A percentile compares a stretch with the other conserved stretches of the same genome.
Evolutionary conservation across 2,113 vertebrate genomes (phyloP).

Genomic region (Calyptommatus sinebrachiatus): DNA sequence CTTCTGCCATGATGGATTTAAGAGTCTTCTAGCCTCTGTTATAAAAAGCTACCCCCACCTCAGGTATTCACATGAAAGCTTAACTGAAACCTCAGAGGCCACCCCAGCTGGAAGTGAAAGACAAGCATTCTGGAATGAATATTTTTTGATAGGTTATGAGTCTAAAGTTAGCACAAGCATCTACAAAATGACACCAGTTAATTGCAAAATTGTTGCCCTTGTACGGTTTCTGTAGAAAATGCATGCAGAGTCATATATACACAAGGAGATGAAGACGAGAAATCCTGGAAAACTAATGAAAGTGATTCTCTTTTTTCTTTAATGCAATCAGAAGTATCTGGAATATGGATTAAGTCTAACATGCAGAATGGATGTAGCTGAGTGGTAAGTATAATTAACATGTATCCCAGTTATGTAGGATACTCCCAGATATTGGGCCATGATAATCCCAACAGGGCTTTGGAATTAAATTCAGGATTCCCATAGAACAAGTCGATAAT

Average conservation of each 20-base stretch:
- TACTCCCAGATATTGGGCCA: too few relatives aligned
- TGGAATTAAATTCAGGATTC: too few relatives aligned
- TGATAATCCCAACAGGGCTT: too few relatives aligned
- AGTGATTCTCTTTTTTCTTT: too few relatives aligned
- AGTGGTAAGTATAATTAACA: too few relatives aligned
- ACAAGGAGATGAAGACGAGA: too few relatives aligned
- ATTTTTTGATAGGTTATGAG: neutral
- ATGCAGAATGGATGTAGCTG: too few relatives aligned
- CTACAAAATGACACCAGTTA: neutral
- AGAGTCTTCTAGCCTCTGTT: conserved; percentile 7
- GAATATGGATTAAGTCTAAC: too few relatives aligned
- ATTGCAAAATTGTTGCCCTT: neutral
- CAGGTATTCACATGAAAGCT: neutral
- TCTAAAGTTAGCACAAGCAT: neutral
- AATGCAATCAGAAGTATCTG: too few relatives aligned
- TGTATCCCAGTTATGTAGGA: too few relatives aligned
- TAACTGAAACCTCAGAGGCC: neutral
- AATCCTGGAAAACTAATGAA: too few relatives aligned
- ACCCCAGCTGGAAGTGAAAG: neutral
- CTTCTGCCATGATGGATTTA: neutral
- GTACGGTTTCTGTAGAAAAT: neutral
- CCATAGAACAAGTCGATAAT: too few relatives aligned
- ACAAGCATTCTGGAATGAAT: neutral
- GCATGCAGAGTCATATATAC: neutral
- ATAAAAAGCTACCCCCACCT: fast-evolving